A percentile compares a stretch with the other conserved stretches of the same genome.
Evolutionary conservation across 2,888 invertebrate species (phyloP).

Genomic region (Clistopyga incitator): DNA sequence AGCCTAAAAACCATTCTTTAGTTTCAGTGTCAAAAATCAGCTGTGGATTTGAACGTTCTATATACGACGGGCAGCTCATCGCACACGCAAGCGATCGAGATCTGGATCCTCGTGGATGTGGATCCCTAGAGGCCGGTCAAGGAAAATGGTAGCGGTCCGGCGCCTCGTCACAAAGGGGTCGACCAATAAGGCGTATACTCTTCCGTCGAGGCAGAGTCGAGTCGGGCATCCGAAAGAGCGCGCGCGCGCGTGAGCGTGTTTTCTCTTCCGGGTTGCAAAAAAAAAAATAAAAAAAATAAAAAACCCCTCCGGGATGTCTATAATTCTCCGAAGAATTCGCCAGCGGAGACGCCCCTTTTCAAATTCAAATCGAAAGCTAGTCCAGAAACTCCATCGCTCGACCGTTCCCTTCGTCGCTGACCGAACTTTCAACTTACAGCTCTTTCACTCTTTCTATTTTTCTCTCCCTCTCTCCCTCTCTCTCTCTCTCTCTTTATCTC

Average conservation of each 20-base stretch:
- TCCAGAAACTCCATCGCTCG: slow-evolving; percentile 50
- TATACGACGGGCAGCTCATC: slow-evolving; percentile 18
- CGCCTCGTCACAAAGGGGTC: slow-evolving; percentile 59
- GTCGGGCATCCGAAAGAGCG: slow-evolving; percentile 44
- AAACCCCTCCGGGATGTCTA: slow-evolving; percentile 61
- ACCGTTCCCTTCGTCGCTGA: slow-evolving; percentile 50
- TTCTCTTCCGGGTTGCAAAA: slow-evolving; percentile 67
- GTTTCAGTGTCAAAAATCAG: slow-evolving; percentile 50
- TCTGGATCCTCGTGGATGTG: background rate
- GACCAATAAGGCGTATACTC: slow-evolving; percentile 33
- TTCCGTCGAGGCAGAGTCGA: slow-evolving; percentile 48
- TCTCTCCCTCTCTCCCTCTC: slow-evolving; percentile 8
- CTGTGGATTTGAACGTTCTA: slow-evolving; percentile 18
- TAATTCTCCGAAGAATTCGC: slow-evolving; percentile 70
- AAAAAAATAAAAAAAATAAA: slow-evolving; percentile 16
- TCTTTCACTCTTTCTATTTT: slow-evolving; percentile 33
- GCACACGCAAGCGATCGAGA: slow-evolving; percentile 38
- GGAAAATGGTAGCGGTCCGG: slow-evolving; percentile 58
- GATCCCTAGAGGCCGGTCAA: slow-evolving; percentile 31
- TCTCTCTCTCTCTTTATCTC: slow-evolving; percentile 21
- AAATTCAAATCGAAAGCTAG: slow-evolving; percentile 72
- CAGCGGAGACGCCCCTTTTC: slow-evolving; percentile 66
- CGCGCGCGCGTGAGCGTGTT: slow-evolving; percentile 47
- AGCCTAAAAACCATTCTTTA: background rate
- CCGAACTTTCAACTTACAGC: slow-evolving; percentile 56